Conservation (phyloP, 2,888 invertebrate species). For the Corythucha ciliata region DNA sequence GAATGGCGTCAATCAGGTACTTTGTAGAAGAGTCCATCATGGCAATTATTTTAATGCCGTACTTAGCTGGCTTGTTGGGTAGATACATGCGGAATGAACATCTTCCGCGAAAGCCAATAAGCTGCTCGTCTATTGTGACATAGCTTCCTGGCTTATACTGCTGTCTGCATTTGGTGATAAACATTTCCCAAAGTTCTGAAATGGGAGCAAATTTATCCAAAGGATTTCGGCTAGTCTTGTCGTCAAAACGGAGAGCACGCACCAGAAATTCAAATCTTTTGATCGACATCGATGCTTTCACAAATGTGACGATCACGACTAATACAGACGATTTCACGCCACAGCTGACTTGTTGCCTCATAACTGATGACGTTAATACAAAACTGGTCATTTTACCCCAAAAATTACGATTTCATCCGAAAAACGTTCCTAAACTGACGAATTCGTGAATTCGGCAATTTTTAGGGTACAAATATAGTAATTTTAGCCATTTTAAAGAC, state of each 20-base stretch:
- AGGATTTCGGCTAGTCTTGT: background rate
- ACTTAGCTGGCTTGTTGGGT: constrained; percentile 34
- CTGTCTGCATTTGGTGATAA: constrained; percentile 30
- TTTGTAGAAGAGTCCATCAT: constrained; percentile 2
- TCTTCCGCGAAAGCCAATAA: constrained; percentile 34
- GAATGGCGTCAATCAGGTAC: background rate
- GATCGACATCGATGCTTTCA: constrained; percentile 1
- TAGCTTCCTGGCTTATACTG: constrained; percentile 31
- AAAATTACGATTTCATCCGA: no score
- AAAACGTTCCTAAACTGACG: no score
- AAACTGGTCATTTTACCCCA: no score
- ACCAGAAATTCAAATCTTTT: constrained; percentile 8
- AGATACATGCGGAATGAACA: constrained; percentile 35
- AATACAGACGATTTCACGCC: no score
- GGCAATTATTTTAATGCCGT: constrained; percentile 32
- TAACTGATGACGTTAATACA: no score
- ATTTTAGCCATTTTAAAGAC: no score
- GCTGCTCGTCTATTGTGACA: constrained; percentile 35
- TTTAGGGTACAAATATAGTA: no score
- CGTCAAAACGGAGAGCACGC: constrained; percentile 8
- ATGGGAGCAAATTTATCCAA: constrained; percentile 9
- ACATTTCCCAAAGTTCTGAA: constrained; percentile 32
- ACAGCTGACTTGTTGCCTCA: no score
- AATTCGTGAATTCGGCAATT: no score
- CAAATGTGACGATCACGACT: no score